Base-by-base conservation (phyloP, 2,888 invertebrate genomes). In the Smittia aterrima region DNA sequence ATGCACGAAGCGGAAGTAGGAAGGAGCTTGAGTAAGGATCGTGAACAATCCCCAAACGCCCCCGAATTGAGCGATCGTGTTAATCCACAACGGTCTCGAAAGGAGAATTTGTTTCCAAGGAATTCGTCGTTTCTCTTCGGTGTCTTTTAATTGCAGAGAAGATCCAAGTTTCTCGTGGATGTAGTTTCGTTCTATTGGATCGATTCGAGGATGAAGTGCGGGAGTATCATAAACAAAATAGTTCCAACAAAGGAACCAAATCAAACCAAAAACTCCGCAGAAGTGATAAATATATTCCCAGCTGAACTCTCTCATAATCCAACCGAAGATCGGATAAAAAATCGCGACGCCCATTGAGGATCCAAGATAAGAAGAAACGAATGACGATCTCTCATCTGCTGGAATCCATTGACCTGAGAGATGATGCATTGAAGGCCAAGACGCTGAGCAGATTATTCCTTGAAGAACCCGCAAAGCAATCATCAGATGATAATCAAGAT, bases 321-420 rank as follows among this genome's bases (percentile, higher is more conserved):
- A 84, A 1, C 91, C 91, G 76, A 90, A 90, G 75, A 91, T 81
- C 0, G 91, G 90, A 80, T 90, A 90, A 7, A 90, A 89, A 16
- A 89, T 76, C 0, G 89, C 89, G 20, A 87, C 87, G 7, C 89
- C 90, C 0, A 90, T 84, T 0, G 89, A 89, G 11, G 64, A 27
- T 47, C 75, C 75, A 13, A 71, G 47, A 71, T 75, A 75, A n/a
- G 75, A 62, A 6, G 62, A 27, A 11, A 75, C 71, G 20, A 75
- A 75, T 38, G 22, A 54, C 18, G 38, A 90, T 74, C 92, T 85
- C 80, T 94, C 93, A 76, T 90, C 85, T 0, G 91, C 90, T 13
- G 93, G 93, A 71, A 93, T 91, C 93, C 93, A 93, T 77, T 88
- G 87, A 0, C 91, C 90, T 76, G 91, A 90, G 84, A 93, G 85